Conservation (phyloP, 1,140 invertebrate genomes). For the Achatina immaculata region DNA sequence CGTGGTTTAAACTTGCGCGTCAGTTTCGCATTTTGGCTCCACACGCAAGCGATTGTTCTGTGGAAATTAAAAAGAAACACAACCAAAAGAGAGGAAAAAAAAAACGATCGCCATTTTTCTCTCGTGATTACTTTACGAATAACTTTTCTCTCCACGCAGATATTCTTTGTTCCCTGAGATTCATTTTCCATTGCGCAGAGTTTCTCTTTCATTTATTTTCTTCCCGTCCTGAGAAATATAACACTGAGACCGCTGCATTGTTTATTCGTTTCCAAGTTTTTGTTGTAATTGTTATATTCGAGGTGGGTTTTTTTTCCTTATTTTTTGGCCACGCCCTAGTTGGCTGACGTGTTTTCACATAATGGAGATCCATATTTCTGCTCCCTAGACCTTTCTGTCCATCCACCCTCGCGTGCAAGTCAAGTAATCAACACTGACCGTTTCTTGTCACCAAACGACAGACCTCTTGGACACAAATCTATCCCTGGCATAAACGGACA, state of each 20-base stretch:
- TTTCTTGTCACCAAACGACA: constrained; percentile 6
- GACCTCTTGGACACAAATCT: constrained; percentile 20
- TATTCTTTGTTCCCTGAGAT: neutral
- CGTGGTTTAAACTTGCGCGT: neutral
- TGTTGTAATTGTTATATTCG: neutral
- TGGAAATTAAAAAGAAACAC: too few relatives aligned
- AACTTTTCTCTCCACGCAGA: neutral
- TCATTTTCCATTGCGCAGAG: neutral
- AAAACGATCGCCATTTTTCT: neutral
- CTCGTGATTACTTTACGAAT: neutral
- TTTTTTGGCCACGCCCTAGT: neutral
- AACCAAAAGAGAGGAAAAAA: too few relatives aligned
- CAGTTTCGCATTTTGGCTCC: neutral
- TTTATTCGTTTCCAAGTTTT: neutral
- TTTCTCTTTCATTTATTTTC: neutral
- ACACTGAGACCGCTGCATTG: neutral
- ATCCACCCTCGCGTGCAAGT: neutral
- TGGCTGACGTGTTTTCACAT: too few relatives aligned
- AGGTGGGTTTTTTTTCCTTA: neutral
- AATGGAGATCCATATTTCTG: too few relatives aligned
- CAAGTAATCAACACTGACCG: constrained; percentile 14
- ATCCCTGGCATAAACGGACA: neutral
- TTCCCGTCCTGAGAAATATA: neutral
- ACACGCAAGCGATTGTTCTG: neutral
- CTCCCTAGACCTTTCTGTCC: neutral